phyloP scores from a whole-genome alignment of 2,113 vertebrate genomes.

The Malurus elegans region DNA sequence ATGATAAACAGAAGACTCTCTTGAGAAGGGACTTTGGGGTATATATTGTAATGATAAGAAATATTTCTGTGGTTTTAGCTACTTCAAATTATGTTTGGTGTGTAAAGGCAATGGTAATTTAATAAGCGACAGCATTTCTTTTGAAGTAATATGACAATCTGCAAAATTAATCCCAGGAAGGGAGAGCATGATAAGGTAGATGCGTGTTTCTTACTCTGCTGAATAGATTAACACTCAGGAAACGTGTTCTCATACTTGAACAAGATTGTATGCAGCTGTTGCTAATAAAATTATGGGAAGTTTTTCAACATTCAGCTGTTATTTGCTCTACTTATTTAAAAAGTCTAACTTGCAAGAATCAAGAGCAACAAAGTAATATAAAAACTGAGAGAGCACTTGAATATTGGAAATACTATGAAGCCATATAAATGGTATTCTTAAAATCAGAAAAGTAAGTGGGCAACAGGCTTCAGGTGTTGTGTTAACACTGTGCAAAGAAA shows the following conservation, averaged over 20 bases:
- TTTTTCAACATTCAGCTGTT: conserved; percentile 14
- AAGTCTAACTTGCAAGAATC: not conserved
- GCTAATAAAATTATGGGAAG: conserved; percentile 48
- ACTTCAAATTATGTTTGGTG: not conserved
- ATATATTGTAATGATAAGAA: conserved; percentile 44
- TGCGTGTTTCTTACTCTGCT: conserved; percentile 2
- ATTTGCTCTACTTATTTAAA: conserved; percentile 28
- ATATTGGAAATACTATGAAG: not conserved
- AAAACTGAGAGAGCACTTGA: not conserved
- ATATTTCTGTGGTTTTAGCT: not conserved
- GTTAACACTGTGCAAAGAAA: not conserved
- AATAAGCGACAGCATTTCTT: conserved; percentile 21
- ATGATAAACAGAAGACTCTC: not conserved
- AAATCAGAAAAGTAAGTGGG: not conserved
- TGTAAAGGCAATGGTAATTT: not conserved
- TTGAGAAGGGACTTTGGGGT: not conserved
- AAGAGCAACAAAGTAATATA: not conserved
- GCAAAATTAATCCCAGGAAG: conserved; percentile 42
- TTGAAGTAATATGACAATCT: conserved; percentile 20
- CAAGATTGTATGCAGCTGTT: conserved; percentile 31
- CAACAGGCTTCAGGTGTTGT: not conserved
- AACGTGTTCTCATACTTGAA: conserved; percentile 16
- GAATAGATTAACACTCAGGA: conserved; percentile 25
- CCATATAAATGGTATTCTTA: not conserved
- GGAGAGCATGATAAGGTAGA: conserved; percentile 16